Percentiles rank a stretch among this genome's conserved stretches.
phyloP scores from a whole-genome alignment of 2,888 invertebrate genomes.

The Pyrrhia umbra region DNA sequence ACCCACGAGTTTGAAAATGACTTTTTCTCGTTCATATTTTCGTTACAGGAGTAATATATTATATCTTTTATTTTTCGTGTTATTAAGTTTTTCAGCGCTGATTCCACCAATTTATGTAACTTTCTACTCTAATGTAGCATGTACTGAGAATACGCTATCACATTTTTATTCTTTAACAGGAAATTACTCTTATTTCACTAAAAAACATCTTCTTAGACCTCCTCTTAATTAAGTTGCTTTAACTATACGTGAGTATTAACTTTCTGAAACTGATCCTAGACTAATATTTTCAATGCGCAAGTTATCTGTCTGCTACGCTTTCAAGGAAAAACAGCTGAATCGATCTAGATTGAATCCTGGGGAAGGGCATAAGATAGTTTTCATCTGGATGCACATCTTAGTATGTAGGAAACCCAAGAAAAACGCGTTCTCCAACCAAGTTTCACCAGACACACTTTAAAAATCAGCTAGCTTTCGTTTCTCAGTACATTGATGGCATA shows the following conservation, averaged over 20 bases:
- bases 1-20: slow-evolving; percentile 45
- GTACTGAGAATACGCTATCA: slow-evolving; percentile 73
- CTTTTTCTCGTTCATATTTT: slow-evolving; percentile 43
- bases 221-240: slow-evolving; percentile 21
- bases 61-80: slow-evolving; percentile 70
- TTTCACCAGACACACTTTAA: neutral
- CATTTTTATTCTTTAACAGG: slow-evolving; percentile 69
- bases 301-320: too few species aligned
- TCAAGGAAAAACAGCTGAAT: too few species aligned
- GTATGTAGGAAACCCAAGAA: neutral
- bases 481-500: neutral
- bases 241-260: slow-evolving; percentile 15
- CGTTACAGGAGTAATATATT: slow-evolving; percentile 57
- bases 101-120: slow-evolving; percentile 78
- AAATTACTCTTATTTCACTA: slow-evolving; percentile 58
- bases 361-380: too few species aligned
- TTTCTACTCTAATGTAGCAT: slow-evolving; percentile 68
- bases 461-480: neutral
- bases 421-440: neutral
- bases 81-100: slow-evolving; percentile 73
- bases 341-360: too few species aligned
- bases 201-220: slow-evolving; percentile 50
- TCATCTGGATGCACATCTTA: too few species aligned
- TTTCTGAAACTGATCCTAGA: too few species aligned
- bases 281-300: too few species aligned